Conservation (phyloP, 2,113 vertebrate genomes). For the Diadophis punctatus region DNA sequence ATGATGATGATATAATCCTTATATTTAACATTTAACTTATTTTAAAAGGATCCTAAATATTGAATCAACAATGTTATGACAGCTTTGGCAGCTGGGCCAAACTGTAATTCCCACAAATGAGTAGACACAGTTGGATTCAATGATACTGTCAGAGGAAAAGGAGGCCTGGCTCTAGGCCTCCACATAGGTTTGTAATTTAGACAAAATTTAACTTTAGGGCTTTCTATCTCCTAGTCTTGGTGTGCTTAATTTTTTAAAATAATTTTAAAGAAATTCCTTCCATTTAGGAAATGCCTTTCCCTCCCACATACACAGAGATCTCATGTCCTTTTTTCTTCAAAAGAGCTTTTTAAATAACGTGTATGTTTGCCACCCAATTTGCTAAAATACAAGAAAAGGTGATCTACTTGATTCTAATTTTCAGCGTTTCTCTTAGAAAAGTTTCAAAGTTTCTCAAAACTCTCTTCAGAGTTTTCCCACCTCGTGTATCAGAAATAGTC, state of each 20-base stretch:
- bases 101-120: background rate
- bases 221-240: background rate
- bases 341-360: background rate
- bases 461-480: background rate
- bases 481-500: background rate
- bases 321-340: background rate
- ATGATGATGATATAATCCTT: background rate
- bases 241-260: background rate
- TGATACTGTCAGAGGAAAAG: background rate
- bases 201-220: background rate
- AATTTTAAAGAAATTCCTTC: background rate
- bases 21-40: background rate
- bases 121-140: background rate
- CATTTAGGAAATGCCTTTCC: background rate
- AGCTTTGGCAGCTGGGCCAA: background rate
- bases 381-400: background rate
- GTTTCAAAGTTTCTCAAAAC: background rate
- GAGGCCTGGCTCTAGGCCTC: background rate
- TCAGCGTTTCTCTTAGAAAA: background rate
- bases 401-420: background rate
- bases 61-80: background rate
- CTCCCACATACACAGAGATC: background rate
- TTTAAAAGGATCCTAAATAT: background rate
- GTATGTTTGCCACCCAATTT: background rate
- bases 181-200: background rate